These are phyloP conservation scores for Oplegnathus fasciatus DNA, from an alignment of 2,113 vertebrate species.

Conservation along the genomic window DNA sequence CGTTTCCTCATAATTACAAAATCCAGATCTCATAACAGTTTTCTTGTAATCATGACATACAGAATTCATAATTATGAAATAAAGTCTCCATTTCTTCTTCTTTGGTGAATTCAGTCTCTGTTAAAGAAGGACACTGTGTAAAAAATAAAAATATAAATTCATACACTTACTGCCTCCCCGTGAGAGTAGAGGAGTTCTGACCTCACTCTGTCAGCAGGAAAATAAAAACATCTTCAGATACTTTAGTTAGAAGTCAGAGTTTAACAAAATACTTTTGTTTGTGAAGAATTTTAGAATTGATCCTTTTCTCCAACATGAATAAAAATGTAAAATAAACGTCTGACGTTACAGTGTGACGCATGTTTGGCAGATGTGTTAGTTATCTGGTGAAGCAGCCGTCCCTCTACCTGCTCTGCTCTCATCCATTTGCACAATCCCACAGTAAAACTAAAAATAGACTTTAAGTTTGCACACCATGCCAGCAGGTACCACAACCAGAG, in stretches of 20 bases:
- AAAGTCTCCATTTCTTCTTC: background rate
- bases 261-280: background rate
- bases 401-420: background rate
- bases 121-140: background rate
- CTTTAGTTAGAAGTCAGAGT: background rate
- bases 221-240: background rate
- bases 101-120: background rate
- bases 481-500: conserved; percentile 3
- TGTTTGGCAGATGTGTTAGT: background rate
- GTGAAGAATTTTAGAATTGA: background rate
- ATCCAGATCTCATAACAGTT: background rate
- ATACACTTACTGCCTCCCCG: background rate
- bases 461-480: background rate
- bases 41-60: background rate
- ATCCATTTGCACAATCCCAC: conserved; percentile 46
- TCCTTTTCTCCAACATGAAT: background rate
- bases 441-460: background rate
- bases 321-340: background rate
- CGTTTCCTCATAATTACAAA: no score
- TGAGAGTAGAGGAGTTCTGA: background rate
- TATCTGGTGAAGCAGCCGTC: background rate
- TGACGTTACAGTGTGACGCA: background rate
- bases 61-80: background rate
- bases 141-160: background rate
- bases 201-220: background rate